Evolutionary conservation across 1,140 invertebrate genomes (phyloP).

Genomic region (Megalonaias nervosa): DNA sequence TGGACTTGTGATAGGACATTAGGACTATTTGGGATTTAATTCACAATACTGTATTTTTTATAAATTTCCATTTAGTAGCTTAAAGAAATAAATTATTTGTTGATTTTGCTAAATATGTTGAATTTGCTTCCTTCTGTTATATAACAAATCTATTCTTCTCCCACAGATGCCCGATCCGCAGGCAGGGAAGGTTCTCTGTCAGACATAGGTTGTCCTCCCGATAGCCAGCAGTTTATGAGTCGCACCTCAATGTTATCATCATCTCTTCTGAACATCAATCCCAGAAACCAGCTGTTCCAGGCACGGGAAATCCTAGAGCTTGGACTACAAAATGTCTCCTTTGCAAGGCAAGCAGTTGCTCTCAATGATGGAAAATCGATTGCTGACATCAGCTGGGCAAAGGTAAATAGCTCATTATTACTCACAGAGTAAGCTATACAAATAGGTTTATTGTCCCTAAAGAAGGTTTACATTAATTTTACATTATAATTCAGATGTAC

Average conservation of each 20-base stretch:
- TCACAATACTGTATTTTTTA: too few species aligned
- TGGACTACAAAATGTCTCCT: conserved; percentile 65
- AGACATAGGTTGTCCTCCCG: conserved; percentile 33
- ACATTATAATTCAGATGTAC: too few species aligned
- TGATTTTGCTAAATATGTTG: background rate
- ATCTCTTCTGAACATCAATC: conserved; percentile 44
- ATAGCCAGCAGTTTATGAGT: conserved; percentile 40
- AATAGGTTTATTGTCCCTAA: too few species aligned
- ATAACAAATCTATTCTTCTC: background rate
- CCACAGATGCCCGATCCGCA: conserved; percentile 40
- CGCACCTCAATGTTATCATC: conserved; percentile 52
- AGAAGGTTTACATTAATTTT: too few species aligned
- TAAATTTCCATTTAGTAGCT: too few species aligned
- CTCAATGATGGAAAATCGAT: conserved; percentile 66
- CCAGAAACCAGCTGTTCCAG: conserved; percentile 51
- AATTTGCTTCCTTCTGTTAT: background rate
- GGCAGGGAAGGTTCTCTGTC: conserved; percentile 56
- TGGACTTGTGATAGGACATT: too few species aligned
- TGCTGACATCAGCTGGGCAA: conserved; percentile 67
- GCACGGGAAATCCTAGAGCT: conserved; percentile 65
- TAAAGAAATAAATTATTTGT: background rate
- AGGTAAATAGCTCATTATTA: conserved; percentile 44
- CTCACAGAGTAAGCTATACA: too few species aligned
- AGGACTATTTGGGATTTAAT: too few species aligned
- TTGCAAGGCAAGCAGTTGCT: conserved; percentile 60